Evolutionary conservation across 2,888 invertebrate species (phyloP), one percentile per base, ranked within the genome.

Genomic region (Standfussiana lucernea): DNA sequence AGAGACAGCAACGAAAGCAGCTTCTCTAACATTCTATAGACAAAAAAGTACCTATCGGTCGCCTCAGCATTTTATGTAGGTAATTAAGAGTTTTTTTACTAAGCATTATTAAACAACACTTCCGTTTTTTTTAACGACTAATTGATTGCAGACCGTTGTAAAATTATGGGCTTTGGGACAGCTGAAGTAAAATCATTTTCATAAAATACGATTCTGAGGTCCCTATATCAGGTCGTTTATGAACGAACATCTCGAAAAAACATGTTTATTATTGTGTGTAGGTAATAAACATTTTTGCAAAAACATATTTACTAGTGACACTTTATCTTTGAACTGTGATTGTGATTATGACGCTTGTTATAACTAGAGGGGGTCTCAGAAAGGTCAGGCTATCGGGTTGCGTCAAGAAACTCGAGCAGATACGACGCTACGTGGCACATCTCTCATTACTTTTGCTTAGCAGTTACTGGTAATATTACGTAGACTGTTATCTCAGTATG

Each of bases 301-400:
- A 65, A 86, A 83, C 83, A 82, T 79, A 77, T 75, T 79, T 69
- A 74, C 77, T 82, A 79, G 83, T 80, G 35, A 53, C 45, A 72
- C 35, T 72, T 77, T 77, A 77, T 82, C 78, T 64, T 79, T 79
- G 71, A 65, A 70, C 66, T 62, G 53, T 47, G 61, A 67, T 73
- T 67, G 53, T 47, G 56, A 67, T 67, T 71, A n/a, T 84, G 80
- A 87, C 79, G 80, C 64, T 71, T 47, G 73, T 70, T 66, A 47
- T 75, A 82, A n/a, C 72, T 77, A 75, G 69, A 72, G 80, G 84
- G 83, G 88, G 83, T 80, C 76, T 85, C 50, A 8, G 50, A 84
- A 74, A 85, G 89, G 89, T 89, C 89, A 15, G 82, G 88, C 67
- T 89, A 91, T 91, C 91, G 65, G 35, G 83, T 88, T 90, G 89